Base-by-base conservation (phyloP, 2,797 vertebrate genomes). In the Tragopan temminckii region DNA sequence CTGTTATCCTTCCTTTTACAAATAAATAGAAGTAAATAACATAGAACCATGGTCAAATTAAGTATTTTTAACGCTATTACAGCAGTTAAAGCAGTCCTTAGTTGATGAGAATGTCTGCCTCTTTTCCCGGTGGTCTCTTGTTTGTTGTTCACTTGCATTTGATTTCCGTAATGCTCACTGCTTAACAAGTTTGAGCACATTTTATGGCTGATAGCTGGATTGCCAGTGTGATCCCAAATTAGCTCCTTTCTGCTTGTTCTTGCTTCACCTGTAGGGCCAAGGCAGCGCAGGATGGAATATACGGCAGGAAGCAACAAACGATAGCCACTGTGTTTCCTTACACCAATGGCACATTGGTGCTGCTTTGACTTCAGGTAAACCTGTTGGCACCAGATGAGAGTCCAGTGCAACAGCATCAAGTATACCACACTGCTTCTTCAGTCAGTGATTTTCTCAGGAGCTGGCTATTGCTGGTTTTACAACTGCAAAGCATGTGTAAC, bases 1-100 rank as follows among this genome's bases (percentile, higher is more conserved):
- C 81, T 89, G 81, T 93, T 95, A 88, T 85, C 90, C 81, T 91
- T 87, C 76, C 72, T 90, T 95, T 85, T 72, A 71, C 72, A 96
- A 95, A 95, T 75, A 96, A 95, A 90, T 38, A 80, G 38, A 63
- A 78, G 79, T 58, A 89, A 90, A 88, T 88, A 93, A 85, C 69
- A 70, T 27, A 89, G 20, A 11, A 66, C 66, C 23, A 5, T 36
- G 35, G 40, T 78, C 46, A 76, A 90, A 93, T 50, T 78, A 71
- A 80, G 25, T 72, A 38, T 94, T 95, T 95, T 95, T 62, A 87
- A 71, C 78, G 76, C 81, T 85, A 82, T 89, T 92, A 90, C 90
- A 85, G 42, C 72, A 80, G 66, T 78, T 85, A 69, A 90, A 87
- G 40, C n/a, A 52, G 61, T 45, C 80, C 40, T 85, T 52, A 48